Evolutionary conservation across 2,888 invertebrate genomes (phyloP), one percentile per base, ranked within the genome.

Genomic region (Bombylius discolor): DNA sequence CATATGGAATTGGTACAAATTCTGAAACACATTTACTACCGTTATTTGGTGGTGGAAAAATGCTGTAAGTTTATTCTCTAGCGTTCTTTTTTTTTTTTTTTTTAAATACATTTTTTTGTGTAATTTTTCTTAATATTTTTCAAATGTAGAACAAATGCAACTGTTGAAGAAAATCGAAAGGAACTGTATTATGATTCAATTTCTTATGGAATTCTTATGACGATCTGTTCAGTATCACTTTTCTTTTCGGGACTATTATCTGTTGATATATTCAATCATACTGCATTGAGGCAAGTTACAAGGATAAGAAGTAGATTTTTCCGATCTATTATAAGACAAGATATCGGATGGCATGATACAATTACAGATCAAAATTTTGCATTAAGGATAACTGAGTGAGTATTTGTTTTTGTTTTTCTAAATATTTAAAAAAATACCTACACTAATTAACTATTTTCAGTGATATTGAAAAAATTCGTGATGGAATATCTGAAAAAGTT

Each of bases 401-500:
- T 23, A 23, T 3, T 23, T 23, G 23, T 23, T 23, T 23, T 23
- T 23, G n/a, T 23, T 23, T 23, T 2, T 23, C 2, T 23, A 23
- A 23, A 23, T 23, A 23, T 23, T 23, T 23, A 23, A 23, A 23
- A 23, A 23, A 23, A 23, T 3, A 23, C 23, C 23, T n/a, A 23
- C 23, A 23, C 23, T 23, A 23, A 23, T 23, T 23, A 2, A 32
- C 32, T 51, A 23, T 23, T 14, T 49, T 53, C 34, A 87, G 88
- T 67, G 87, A 87, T 66, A 75, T 89, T 59, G 85, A 85, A 65
- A 86, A 86, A 69, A 83, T 89, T 65, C 84, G 89, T 56, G 89
- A 89, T 65, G 91, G 90, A 5, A 87, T 91, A 33, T 88, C 88
- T 0, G 90, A 90, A 70, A 92, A 92, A 73, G 79, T 90, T 13